Evolutionary conservation across 2,113 vertebrate species (phyloP), one percentile per base, ranked within the genome.

Genomic region (Alligator sinensis): DNA sequence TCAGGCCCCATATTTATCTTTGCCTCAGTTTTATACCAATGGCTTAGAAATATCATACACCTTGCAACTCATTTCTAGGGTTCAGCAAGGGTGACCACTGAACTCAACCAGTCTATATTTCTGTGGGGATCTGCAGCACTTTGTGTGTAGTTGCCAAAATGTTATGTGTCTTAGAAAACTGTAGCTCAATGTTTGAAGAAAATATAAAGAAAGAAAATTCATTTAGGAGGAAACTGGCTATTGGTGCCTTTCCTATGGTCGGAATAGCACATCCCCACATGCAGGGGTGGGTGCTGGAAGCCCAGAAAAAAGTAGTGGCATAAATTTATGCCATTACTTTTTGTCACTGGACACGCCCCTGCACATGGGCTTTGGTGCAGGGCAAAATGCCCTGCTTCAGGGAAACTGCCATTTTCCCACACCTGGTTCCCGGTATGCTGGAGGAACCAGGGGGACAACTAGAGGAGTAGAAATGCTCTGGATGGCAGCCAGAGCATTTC

Each of bases 61-160:
- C 82, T 38, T 79, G 64, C 64, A 84, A 34, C 38, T 88, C 2
- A 0, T 3, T 80, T 4, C 75, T 1, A 1, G 28, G 58, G 34
- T 27, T 1, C 1, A 87, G 72, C 12, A 16, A 0, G 2, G 22
- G 14, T 55, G 55, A 13, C 30, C 38, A 5, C 3, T 24, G 80
- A 57, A 63, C 0, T 1, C 38, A 0, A 6, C 30, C 64, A 70
- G n/a, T 57, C 1, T 1, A 16, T 64, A 12, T 25, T 0, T 1
- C 55, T 64, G 11, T 0, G 4, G 72, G 30, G 76, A 70, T 63
- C 38, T 0, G 3, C 63, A 34, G 54, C 18, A 24, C 21, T 1
- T 0, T 61, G 47, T 60, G 24, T 77, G 34, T 70, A 0, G 0
- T 63, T 38, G 61, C 54, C 78, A 70, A 27, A 79, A 38, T 0